Conservation (phyloP, 2,113 vertebrate species). For the Cottus gobio region DNA sequence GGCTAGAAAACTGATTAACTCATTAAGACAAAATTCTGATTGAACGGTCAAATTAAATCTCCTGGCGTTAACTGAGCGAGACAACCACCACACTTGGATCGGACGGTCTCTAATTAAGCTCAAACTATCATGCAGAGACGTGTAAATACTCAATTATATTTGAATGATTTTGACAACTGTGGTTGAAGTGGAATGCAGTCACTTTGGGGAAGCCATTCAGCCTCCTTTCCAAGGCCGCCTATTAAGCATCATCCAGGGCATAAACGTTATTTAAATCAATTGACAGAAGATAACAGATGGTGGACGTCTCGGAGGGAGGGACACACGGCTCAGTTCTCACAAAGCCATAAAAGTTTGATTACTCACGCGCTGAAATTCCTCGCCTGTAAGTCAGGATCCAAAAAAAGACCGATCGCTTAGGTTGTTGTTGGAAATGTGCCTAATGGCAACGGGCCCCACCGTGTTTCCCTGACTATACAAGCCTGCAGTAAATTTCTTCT, state of each 20-base stretch:
- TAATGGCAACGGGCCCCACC: constrained; percentile 6
- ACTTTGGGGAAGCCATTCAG: background rate
- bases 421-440: constrained; percentile 27
- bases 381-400: constrained; percentile 13
- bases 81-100: background rate
- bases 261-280: constrained; percentile 19
- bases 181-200: background rate
- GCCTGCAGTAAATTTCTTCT: constrained; percentile 9
- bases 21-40: constrained; percentile 40
- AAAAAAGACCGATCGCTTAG: background rate
- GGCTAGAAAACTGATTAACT: constrained; percentile 3
- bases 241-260: constrained; percentile 7
- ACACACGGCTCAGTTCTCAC: background rate
- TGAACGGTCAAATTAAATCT: constrained; percentile 41
- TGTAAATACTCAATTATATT: constrained; percentile 8
- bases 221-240: background rate
- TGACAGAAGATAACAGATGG: constrained; percentile 37
- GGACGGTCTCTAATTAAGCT: constrained; percentile 13
- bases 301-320: constrained; percentile 2
- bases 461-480: background rate
- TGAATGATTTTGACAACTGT: constrained; percentile 7
- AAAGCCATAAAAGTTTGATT: constrained; percentile 32
- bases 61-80: constrained; percentile 15
- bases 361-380: constrained; percentile 13
- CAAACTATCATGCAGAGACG: background rate